These are phyloP conservation scores for Siphlonurus alternatus DNA, from an alignment of 2,888 invertebrate species.

Conservation along the genomic window DNA sequence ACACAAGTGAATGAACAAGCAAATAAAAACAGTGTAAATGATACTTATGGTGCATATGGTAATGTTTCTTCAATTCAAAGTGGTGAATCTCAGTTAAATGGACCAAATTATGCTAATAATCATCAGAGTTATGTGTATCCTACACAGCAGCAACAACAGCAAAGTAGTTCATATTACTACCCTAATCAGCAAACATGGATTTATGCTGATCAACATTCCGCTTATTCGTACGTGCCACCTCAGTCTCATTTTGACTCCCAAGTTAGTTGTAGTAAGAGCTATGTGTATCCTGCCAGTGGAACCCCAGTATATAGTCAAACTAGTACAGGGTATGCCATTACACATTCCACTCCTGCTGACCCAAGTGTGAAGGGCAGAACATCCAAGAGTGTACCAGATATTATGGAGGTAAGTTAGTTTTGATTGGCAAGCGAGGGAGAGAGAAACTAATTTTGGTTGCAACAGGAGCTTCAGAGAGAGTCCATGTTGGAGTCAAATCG, in stretches of 20 bases:
- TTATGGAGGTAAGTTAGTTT: constrained; percentile 39
- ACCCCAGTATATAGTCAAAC: neutral
- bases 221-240: neutral
- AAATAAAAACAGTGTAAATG: neutral
- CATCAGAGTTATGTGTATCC: neutral
- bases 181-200: constrained; percentile 1
- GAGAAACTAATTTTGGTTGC: too few species aligned
- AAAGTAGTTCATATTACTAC: neutral
- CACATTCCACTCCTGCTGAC: neutral
- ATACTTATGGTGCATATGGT: neutral
- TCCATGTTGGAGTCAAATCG: neutral
- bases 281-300: neutral
- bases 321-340: neutral
- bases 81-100: neutral
- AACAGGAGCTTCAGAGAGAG: neutral
- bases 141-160: neutral
- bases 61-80: neutral
- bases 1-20: neutral
- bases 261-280: neutral
- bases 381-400: constrained; percentile 49
- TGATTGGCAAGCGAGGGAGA: too few species aligned
- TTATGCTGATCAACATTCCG: neutral
- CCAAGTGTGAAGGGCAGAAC: neutral
- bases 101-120: neutral
- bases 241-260: neutral